These are phyloP conservation scores for Dendrocopos noguchii DNA, from an alignment of 2,113 vertebrate genomes.

Conservation along the genomic window DNA sequence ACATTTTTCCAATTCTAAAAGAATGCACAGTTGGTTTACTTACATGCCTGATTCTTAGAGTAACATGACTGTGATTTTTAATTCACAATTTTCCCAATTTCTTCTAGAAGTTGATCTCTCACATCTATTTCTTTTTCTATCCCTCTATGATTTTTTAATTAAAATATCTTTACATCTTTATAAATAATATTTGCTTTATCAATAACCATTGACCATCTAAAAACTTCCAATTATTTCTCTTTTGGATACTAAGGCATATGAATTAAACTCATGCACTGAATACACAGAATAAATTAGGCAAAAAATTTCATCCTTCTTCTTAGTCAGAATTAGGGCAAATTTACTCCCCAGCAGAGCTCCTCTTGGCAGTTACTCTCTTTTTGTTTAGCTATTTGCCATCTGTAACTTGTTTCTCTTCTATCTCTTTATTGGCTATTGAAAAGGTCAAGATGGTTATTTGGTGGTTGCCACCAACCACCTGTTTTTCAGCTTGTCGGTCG, in stretches of 20 bases:
- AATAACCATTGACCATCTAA: not conserved
- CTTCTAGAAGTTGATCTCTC: not conserved
- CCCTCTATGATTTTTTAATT: not conserved
- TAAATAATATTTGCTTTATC: not conserved
- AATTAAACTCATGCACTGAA: not conserved
- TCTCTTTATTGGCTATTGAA: conserved; percentile 25
- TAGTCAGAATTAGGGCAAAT: not conserved
- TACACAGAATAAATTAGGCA: not conserved
- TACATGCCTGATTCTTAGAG: not conserved
- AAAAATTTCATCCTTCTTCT: not conserved
- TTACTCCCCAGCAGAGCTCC: not conserved
- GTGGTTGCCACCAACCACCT: conserved; percentile 1
- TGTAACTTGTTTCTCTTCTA: conserved; percentile 30
- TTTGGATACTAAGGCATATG: not conserved
- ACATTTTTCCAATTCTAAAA: not conserved
- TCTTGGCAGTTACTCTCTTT: not conserved
- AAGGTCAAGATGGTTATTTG: conserved; percentile 10
- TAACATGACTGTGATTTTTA: not conserved
- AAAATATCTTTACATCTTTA: not conserved
- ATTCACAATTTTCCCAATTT: not conserved
- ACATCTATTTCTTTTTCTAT: not conserved
- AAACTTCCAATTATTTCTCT: not conserved
- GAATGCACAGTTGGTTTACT: not conserved
- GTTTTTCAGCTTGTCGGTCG: not conserved
- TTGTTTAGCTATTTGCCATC: conserved; percentile 33